Base-by-base conservation (phyloP, 1,140 invertebrate species). In the Bombus soroeensis region DNA sequence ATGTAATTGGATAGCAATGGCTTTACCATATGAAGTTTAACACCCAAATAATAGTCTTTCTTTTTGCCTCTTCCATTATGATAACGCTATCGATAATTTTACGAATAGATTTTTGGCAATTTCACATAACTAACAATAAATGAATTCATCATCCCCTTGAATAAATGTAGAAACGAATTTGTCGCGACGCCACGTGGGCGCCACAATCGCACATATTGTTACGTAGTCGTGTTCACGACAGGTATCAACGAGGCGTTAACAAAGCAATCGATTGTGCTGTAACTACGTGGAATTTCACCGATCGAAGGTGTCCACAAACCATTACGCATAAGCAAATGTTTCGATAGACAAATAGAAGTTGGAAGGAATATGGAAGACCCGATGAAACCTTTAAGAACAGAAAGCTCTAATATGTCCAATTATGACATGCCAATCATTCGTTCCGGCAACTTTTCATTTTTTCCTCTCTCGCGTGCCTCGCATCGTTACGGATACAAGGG, bases 191-290 rank as follows among this genome's bases (percentile, higher is more conserved):
- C 5, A n/a, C 37, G 53, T 59, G 25, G 25, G 25, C 22, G 74
- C 37, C 53, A 37, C 53, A 53, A 32, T 28, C 39, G 34, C 53
- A 59, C 74, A 39, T 59, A 76, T 76, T 59, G 74, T 76, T 76
- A 28, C 53, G 53, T 28, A 22, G 34, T 18, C 53, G n/a, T 76
- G 74, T 76, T 59, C 53, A 25, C 74, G 74, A 76, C 74, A 76
- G 74, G 74, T 76, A 76, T 76, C 74, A 76, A 76, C 74, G 53
- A 76, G 47, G 47, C 74, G 53, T 76, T 34, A 59, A 76, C 74
- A 76, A 76, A 76, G 74, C 74, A 59, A 59, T 76, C 74, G 53
- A 76, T 59, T 39, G 25, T 59, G 15, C 74, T 57, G 47, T 57
- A 57, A 53, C 47, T 75, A 37, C 47, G 28, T 37, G 10, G 32